A percentile compares a stretch with the other conserved stretches of the same genome.
These are phyloP conservation scores for Microcebus ravelobensis DNA, from an alignment of 2,113 vertebrate species.

Conservation along the genomic window DNA sequence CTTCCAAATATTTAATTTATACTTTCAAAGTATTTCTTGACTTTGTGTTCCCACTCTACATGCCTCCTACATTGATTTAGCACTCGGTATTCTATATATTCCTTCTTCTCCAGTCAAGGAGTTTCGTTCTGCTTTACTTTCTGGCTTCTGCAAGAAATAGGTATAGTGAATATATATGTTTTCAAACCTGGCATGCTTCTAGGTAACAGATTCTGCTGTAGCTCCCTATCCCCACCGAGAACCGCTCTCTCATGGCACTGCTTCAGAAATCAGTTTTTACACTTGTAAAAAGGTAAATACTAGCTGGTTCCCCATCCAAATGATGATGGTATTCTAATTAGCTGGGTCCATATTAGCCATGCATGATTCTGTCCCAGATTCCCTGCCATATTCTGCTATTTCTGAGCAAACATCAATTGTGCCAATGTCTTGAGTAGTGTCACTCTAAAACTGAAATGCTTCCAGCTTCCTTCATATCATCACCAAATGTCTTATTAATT, in stretches of 20 bases:
- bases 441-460: slow-evolving; percentile 3
- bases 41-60: background rate
- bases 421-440: slow-evolving; percentile 54
- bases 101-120: background rate
- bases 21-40: slow-evolving; percentile 30
- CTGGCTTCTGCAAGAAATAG: background rate
- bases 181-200: background rate
- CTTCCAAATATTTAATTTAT: slow-evolving; percentile 40
- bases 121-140: background rate
- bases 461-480: slow-evolving; percentile 60
- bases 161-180: background rate
- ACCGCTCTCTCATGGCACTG: background rate
- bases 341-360: slow-evolving; percentile 51
- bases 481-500: slow-evolving; percentile 71
- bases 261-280: slow-evolving; percentile 58
- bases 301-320: slow-evolving; percentile 49
- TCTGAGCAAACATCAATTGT: slow-evolving; percentile 63
- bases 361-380: slow-evolving; percentile 51
- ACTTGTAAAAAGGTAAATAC: slow-evolving; percentile 51
- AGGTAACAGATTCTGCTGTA: background rate
- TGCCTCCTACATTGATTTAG: slow-evolving; percentile 8
- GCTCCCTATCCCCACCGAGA: background rate
- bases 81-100: background rate
- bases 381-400: slow-evolving; percentile 17
- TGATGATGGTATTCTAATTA: slow-evolving; percentile 53